Evolutionary conservation across 2,797 vertebrate genomes (phyloP).

Genomic region (Fringilla coelebs): DNA sequence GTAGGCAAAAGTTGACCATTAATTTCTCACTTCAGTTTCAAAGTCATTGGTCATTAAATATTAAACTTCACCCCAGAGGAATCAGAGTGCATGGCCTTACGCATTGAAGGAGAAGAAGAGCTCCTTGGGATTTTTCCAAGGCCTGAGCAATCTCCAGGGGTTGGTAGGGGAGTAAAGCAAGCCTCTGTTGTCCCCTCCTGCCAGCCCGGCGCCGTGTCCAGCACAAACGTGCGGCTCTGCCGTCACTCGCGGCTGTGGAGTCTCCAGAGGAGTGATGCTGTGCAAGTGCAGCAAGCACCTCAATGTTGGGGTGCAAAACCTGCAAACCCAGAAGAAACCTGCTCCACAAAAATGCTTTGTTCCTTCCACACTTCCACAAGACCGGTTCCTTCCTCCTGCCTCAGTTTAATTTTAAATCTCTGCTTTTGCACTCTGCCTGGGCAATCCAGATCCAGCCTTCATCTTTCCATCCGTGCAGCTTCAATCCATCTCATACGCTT

Average conservation of each 20-base stretch:
- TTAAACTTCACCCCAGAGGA: neutral
- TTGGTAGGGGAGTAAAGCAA: neutral
- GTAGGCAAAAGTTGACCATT: neutral
- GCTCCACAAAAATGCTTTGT: neutral
- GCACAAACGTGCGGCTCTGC: neutral
- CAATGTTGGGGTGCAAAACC: accelerated
- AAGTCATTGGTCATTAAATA: neutral
- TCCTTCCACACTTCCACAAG: accelerated
- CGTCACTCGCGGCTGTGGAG: neutral
- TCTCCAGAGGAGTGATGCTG: neutral
- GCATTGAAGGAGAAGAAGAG: neutral
- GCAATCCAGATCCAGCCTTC: neutral
- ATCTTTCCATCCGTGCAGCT: neutral
- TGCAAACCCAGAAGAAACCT: neutral
- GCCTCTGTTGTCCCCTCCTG: neutral
- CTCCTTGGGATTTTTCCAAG: neutral
- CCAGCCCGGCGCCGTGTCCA: neutral
- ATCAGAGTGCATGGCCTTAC: neutral
- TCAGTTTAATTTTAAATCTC: neutral
- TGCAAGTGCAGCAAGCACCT: neutral
- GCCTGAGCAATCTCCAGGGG: neutral
- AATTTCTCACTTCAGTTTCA: neutral
- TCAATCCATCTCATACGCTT: neutral
- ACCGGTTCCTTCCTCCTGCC: neutral
- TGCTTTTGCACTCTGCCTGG: neutral